Evolutionary conservation across 2,113 vertebrate species (phyloP).

Genomic region (Psammodynastes pulverulentus): DNA sequence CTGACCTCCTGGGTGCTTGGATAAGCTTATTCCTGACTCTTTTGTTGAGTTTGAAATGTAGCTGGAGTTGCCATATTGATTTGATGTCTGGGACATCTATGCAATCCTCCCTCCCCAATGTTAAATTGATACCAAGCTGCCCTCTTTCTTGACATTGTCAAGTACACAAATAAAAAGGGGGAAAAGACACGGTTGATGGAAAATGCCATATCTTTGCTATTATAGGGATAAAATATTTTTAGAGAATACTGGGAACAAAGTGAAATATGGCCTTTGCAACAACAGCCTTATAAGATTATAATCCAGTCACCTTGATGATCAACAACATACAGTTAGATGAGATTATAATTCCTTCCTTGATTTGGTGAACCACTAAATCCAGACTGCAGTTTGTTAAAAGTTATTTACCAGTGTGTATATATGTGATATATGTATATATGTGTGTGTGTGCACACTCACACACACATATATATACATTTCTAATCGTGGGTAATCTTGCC

Average conservation of each 20-base stretch:
- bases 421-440: not conserved
- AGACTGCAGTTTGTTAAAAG: not conserved
- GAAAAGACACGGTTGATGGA: not conserved
- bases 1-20: not conserved
- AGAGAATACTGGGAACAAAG: not conserved
- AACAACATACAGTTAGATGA: not conserved
- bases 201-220: not conserved
- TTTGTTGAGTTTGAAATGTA: conserved; percentile 23
- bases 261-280: not conserved
- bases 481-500: not conserved
- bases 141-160: not conserved
- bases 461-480: no score
- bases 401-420: not conserved
- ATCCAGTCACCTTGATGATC: not conserved
- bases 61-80: conserved; percentile 30
- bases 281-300: not conserved
- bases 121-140: conserved; percentile 3
- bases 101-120: not conserved
- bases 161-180: not conserved
- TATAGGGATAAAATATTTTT: not conserved
- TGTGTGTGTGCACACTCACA: no score
- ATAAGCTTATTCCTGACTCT: conserved; percentile 1
- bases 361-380: not conserved
- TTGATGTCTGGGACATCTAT: not conserved
- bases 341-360: not conserved